phyloP scores from a whole-genome alignment of 2,113 vertebrate species.

The Eptatretus burgeri region DNA sequence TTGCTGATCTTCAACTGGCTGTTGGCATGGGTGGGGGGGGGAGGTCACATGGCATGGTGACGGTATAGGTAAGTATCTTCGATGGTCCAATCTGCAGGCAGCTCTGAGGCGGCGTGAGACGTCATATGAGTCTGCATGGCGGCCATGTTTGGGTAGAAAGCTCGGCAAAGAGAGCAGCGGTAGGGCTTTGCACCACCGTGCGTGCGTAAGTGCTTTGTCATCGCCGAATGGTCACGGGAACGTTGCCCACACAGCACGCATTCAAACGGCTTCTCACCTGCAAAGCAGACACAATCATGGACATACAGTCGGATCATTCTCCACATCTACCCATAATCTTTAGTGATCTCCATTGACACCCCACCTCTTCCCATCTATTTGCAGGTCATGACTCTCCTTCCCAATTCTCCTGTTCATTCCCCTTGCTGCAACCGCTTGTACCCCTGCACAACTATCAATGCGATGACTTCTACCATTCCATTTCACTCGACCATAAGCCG shows the following conservation, averaged over 20 bases:
- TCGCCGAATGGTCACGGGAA: conserved; percentile 95
- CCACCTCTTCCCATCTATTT: no score
- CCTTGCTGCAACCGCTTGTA: no score
- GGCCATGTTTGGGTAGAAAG: conserved; percentile 93
- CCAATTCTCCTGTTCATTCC: no score
- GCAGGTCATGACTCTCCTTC: no score
- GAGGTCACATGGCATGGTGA: conserved; percentile 34
- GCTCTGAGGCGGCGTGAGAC: conserved; percentile 78
- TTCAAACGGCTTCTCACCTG: conserved; percentile 96
- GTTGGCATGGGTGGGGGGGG: no score
- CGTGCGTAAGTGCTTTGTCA: conserved; percentile 97
- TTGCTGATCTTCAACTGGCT: no score
- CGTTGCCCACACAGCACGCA: conserved; percentile 97
- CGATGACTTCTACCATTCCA: no score
- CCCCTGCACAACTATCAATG: no score
- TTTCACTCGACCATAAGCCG: no score
- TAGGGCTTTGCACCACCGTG: conserved; percentile 94
- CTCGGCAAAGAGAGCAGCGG: conserved; percentile 95
- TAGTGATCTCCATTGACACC: no score
- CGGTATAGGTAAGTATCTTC: conserved; percentile 99
- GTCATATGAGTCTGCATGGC: conserved; percentile 99
- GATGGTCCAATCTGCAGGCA: conserved; percentile 94
- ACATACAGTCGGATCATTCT: no score
- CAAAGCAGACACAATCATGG: not conserved
- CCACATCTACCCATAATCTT: no score